These are phyloP conservation scores for Psittacus erithacus DNA, from an alignment of 2,113 vertebrate genomes.

Conservation along the genomic window DNA sequence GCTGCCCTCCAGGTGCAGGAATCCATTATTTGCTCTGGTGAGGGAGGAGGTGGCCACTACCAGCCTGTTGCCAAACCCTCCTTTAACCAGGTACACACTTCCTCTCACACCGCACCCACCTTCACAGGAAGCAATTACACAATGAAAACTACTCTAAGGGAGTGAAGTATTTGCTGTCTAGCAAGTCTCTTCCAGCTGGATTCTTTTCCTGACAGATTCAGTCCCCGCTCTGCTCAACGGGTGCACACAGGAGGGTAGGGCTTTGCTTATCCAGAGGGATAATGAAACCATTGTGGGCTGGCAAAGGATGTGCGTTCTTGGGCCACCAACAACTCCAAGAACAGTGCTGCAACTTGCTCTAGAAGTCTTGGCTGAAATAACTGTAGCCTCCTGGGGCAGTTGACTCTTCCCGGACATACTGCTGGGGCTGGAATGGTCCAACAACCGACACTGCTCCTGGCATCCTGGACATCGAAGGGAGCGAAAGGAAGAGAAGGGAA, in stretches of 20 bases:
- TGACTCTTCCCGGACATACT: slow-evolving; percentile 73
- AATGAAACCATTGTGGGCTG: slow-evolving; percentile 63
- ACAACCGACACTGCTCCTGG: slow-evolving; percentile 71
- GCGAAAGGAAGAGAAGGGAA: neutral
- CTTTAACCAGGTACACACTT: slow-evolving; percentile 34
- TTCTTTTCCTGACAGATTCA: slow-evolving; percentile 53
- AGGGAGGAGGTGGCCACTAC: slow-evolving; percentile 7
- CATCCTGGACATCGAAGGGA: slow-evolving; percentile 55
- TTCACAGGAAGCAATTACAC: slow-evolving; percentile 70
- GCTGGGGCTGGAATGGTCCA: slow-evolving; percentile 64
- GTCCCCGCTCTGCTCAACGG: slow-evolving; percentile 44
- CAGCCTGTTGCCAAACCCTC: slow-evolving; percentile 23
- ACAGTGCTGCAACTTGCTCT: slow-evolving; percentile 61
- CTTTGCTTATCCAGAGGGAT: slow-evolving; percentile 69
- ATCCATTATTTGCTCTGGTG: neutral
- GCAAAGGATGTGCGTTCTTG: slow-evolving; percentile 62
- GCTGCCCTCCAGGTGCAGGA: neutral
- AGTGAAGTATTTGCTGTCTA: slow-evolving; percentile 68
- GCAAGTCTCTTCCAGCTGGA: slow-evolving; percentile 67
- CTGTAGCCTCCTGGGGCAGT: slow-evolving; percentile 71
- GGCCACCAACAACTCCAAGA: slow-evolving; percentile 59
- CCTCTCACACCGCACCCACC: slow-evolving; percentile 45
- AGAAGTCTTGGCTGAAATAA: slow-evolving; percentile 69
- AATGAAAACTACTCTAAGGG: slow-evolving; percentile 71
- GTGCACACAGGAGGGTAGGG: slow-evolving; percentile 49